A percentile compares a stretch with the other conserved stretches of the same genome.
Evolutionary conservation across 2,888 invertebrate species (phyloP).

Genomic region (Andrena trimmerana): DNA sequence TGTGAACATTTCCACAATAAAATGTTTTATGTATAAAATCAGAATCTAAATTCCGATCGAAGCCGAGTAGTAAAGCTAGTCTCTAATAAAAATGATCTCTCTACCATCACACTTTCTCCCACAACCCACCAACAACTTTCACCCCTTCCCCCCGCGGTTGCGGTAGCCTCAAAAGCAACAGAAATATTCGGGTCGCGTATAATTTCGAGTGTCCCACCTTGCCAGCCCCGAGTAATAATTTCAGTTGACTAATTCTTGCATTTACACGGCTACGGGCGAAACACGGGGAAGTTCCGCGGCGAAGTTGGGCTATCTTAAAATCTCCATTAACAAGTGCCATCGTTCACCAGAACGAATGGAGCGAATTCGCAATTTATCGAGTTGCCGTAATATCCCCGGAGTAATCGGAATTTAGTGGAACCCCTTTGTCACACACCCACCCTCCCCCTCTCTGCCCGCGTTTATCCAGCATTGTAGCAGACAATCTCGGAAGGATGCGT

Average conservation of each 20-base stretch:
- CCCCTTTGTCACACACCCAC: background rate
- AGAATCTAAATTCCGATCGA: too few species aligned
- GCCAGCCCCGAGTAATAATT: background rate
- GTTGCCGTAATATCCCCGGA: constrained; percentile 8
- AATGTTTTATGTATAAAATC: too few species aligned
- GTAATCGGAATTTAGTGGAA: constrained; percentile 42
- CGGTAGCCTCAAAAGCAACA: too few species aligned
- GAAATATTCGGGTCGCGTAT: background rate
- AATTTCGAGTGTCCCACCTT: background rate
- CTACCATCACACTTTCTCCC: too few species aligned
- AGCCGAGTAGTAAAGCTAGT: too few species aligned
- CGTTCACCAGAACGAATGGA: constrained; percentile 44
- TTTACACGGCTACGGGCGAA: constrained; percentile 26
- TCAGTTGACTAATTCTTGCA: constrained; percentile 8
- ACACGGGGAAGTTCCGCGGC: constrained; percentile 11
- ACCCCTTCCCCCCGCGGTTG: too few species aligned
- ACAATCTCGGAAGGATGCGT: constrained; percentile 33
- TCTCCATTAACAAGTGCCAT: constrained; percentile 46
- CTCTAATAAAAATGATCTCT: too few species aligned
- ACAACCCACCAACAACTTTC: too few species aligned
- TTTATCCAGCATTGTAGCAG: constrained; percentile 33
- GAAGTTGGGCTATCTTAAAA: constrained; percentile 5
- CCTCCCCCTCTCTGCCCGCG: constrained; percentile 1
- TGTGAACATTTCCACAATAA: too few species aligned
- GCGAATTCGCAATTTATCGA: constrained; percentile 41